Conservation (phyloP, 2,888 invertebrate genomes). For the Crematogaster levior region DNA sequence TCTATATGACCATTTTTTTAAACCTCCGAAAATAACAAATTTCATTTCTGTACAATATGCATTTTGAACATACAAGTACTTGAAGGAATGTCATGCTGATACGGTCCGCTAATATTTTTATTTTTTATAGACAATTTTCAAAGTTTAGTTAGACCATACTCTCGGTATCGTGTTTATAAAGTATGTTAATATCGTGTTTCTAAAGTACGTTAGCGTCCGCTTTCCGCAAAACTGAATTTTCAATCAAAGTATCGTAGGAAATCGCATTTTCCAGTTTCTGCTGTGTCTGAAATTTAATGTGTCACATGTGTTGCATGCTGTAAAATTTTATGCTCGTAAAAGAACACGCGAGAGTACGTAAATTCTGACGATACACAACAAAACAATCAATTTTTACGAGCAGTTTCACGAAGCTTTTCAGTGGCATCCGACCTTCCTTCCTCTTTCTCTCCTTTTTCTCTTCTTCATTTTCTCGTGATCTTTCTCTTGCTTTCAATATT, state of each 20-base stretch:
- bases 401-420: constrained; percentile 62
- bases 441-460: background rate
- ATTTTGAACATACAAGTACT: background rate
- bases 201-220: background rate
- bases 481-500: constrained; percentile 11
- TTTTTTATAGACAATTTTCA: background rate
- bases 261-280: constrained; percentile 11
- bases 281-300: constrained; percentile 44
- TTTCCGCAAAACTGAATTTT: constrained; percentile 25
- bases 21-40: background rate
- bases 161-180: background rate
- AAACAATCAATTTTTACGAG: constrained; percentile 68
- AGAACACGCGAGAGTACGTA: constrained; percentile 20
- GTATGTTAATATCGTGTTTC: background rate
- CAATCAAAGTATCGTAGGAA: background rate
- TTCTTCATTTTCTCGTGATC: background rate
- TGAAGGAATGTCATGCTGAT: too few relatives aligned
- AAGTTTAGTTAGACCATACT: background rate
- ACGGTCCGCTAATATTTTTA: background rate
- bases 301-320: constrained; percentile 6
- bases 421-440: constrained; percentile 6
- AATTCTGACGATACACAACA: constrained; percentile 1
- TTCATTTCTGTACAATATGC: background rate
- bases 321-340: constrained; percentile 45
- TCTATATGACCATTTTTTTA: too few relatives aligned